Evolutionary conservation across 2,797 vertebrate genomes (phyloP).

Genomic region (Lepilemur ruficaudatus): DNA sequence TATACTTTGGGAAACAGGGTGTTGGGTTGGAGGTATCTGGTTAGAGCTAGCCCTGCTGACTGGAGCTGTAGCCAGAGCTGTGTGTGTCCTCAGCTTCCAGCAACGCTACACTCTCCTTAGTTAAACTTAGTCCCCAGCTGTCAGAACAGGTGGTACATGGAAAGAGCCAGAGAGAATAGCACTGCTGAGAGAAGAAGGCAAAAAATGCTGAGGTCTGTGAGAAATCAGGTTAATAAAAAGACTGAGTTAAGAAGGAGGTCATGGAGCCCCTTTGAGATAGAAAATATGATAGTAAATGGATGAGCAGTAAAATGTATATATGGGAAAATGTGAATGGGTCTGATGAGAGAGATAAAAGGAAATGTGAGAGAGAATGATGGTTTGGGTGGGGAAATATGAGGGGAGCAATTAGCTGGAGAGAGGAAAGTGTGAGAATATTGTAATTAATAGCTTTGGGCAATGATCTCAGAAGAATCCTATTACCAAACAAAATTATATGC

Average conservation of each 20-base stretch:
- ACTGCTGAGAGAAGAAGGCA: neutral
- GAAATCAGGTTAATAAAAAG: neutral
- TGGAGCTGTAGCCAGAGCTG: neutral
- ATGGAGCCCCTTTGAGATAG: neutral
- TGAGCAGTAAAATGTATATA: neutral
- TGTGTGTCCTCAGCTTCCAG: neutral
- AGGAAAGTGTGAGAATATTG: neutral
- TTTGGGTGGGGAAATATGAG: neutral
- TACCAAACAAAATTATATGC: neutral
- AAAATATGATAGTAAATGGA: neutral
- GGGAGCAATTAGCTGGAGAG: neutral
- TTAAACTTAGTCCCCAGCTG: slow-evolving; percentile 45
- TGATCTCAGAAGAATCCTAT: slow-evolving; percentile 10
- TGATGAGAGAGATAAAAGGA: neutral
- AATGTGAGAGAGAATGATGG: neutral
- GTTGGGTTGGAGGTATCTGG: neutral
- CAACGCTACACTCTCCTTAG: neutral
- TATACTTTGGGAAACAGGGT: neutral
- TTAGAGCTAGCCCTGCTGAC: neutral
- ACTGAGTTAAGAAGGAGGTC: neutral
- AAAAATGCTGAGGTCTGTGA: neutral
- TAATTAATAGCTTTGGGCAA: neutral
- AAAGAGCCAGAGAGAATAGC: neutral
- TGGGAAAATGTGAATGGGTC: neutral
- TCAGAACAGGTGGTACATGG: slow-evolving; percentile 22